Conservation (phyloP, 1,140 invertebrate genomes). For the Drosophila sucinea region DNA sequence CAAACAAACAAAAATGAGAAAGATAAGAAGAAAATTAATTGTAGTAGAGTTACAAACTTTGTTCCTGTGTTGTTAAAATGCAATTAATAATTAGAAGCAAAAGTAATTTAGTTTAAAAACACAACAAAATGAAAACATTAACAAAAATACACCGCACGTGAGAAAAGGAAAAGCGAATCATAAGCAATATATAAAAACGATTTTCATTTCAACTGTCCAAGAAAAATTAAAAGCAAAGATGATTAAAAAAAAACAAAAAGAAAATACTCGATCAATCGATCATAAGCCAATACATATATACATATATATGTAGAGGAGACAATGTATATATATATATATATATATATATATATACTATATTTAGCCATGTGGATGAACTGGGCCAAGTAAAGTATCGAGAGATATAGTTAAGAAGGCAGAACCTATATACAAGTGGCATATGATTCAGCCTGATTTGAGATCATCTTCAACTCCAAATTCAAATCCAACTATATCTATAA, state of each 20-base stretch:
- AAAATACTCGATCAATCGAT: constrained; percentile 26
- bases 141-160: not conserved
- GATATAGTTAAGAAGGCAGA: not conserved
- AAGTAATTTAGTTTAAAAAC: constrained; percentile 49
- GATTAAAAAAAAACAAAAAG: not conserved
- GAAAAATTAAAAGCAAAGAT: not conserved
- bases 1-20: constrained; percentile 9
- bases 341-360: not conserved
- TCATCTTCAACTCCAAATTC: not conserved
- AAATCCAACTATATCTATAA: not conserved
- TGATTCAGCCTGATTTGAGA: not conserved
- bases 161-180: constrained; percentile 19
- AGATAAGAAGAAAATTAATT: constrained; percentile 36
- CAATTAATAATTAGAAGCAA: constrained; percentile 35
- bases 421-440: not conserved
- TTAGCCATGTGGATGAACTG: not conserved
- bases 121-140: constrained; percentile 25
- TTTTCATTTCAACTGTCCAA: constrained; percentile 18
- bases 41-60: constrained; percentile 63
- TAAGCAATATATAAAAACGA: constrained; percentile 35
- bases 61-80: constrained; percentile 78
- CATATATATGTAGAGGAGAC: not conserved
- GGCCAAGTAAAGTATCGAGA: too few relatives aligned
- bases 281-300: not conserved
- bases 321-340: not conserved